phyloP scores from a whole-genome alignment of 2,888 invertebrate genomes.

The Acronicta aceris region DNA sequence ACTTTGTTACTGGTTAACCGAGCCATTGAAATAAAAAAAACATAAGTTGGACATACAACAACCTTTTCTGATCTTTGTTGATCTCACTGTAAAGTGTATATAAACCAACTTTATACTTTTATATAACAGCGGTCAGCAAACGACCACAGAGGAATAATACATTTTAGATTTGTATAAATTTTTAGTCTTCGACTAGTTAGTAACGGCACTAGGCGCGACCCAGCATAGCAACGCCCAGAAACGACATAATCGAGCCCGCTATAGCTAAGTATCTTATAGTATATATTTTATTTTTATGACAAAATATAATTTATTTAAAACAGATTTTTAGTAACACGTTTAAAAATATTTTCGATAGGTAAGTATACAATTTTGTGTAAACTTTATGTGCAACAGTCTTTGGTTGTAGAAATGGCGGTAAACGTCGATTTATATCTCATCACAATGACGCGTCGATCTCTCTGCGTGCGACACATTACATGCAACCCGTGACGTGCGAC shows the following conservation, averaged over 20 bases:
- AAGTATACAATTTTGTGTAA: slow-evolving; percentile 49
- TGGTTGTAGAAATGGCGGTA: slow-evolving; percentile 51
- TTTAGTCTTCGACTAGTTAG: too few species aligned
- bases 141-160: too few species aligned
- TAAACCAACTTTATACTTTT: too few species aligned
- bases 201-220: not conserved
- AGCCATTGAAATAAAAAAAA: too few species aligned
- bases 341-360: slow-evolving; percentile 48
- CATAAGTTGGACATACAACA: too few species aligned
- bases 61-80: too few species aligned
- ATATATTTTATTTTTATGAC: slow-evolving; percentile 17
- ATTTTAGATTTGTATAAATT: too few species aligned
- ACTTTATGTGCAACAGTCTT: slow-evolving; percentile 59
- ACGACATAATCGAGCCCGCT: slow-evolving; percentile 4
- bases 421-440: slow-evolving; percentile 27
- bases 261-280: slow-evolving; percentile 19
- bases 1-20: too few species aligned
- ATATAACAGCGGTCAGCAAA: too few species aligned
- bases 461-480: too few species aligned
- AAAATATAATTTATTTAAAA: slow-evolving; percentile 45
- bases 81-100: too few species aligned
- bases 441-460: slow-evolving; percentile 14
- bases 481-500: too few species aligned
- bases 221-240: not conserved
- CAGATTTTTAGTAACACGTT: slow-evolving; percentile 37